Conservation (phyloP, 2,113 vertebrate genomes). For the Crocuta crocuta region DNA sequence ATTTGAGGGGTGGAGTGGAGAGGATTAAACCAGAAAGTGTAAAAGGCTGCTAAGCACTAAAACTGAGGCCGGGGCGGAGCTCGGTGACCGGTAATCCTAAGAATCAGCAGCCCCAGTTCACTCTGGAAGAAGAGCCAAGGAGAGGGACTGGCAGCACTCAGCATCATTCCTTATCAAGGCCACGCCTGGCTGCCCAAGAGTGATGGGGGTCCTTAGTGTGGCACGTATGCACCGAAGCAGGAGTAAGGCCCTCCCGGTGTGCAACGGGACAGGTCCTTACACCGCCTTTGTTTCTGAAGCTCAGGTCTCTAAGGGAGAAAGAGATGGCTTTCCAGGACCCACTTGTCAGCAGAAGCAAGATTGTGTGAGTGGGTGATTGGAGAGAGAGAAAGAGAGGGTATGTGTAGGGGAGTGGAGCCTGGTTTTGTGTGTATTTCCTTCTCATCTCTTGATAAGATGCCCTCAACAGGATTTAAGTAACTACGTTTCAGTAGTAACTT, state of each 20-base stretch:
- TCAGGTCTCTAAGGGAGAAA: background rate
- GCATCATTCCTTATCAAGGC: background rate
- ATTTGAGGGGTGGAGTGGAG: background rate
- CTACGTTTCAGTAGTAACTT: background rate
- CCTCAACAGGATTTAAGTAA: background rate
- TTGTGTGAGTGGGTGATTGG: fast-evolving
- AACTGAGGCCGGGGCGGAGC: background rate
- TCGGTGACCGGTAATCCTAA: background rate
- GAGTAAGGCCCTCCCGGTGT: background rate
- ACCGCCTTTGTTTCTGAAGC: conserved; percentile 40
- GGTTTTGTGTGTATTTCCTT: background rate
- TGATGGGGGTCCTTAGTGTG: background rate
- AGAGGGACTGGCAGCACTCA: background rate
- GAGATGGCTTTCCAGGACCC: background rate
- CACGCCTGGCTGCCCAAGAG: background rate
- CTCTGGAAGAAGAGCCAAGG: background rate
- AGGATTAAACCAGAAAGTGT: conserved; percentile 29
- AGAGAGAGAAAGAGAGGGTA: background rate
- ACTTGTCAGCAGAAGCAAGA: background rate
- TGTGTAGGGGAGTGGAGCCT: fast-evolving
- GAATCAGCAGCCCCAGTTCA: background rate
- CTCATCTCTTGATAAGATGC: background rate
- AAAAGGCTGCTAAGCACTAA: background rate
- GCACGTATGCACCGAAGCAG: background rate
- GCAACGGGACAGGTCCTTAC: background rate